A percentile compares a stretch with the other conserved stretches of the same genome.
Conservation (phyloP, 2,888 invertebrate genomes). For the Germaria angustata region DNA sequence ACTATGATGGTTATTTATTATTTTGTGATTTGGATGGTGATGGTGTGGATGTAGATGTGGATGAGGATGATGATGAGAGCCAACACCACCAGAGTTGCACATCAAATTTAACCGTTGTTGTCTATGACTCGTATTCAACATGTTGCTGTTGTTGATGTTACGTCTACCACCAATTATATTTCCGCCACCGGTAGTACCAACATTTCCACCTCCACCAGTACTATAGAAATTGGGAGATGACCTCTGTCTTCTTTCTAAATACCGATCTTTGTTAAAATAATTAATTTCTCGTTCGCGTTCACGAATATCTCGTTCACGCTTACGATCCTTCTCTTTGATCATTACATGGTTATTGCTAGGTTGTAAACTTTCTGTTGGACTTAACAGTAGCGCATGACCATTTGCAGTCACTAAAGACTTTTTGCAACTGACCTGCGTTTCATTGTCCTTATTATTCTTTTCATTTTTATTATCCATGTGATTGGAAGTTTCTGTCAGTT, state of each 20-base stretch:
- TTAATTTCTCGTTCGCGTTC: conserved; percentile 50
- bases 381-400: conserved; percentile 71
- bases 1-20: conserved; percentile 62
- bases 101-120: conserved; percentile 52
- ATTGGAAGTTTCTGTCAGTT: conserved; percentile 28
- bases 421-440: conserved; percentile 74
- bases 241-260: conserved; percentile 57
- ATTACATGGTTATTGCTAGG: conserved; percentile 26
- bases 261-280: conserved; percentile 55
- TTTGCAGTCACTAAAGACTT: conserved; percentile 72
- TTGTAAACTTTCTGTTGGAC: conserved; percentile 71
- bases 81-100: conserved; percentile 40
- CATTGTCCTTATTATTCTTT: conserved; percentile 65
- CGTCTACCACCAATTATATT: conserved; percentile 47
- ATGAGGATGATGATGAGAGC: conserved; percentile 68
- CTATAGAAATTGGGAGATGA: conserved; percentile 44
- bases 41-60: conserved; percentile 58
- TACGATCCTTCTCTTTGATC: conserved; percentile 53
- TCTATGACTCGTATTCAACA: conserved; percentile 53
- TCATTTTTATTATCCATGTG: conserved; percentile 35
- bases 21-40: conserved; percentile 58
- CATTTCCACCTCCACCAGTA: conserved; percentile 25
- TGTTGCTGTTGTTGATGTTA: conserved; percentile 39
- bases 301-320: conserved; percentile 58
- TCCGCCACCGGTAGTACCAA: conserved; percentile 19